These are phyloP conservation scores for Pycnonotus jocosus DNA, from an alignment of 2,113 vertebrate species.

Conservation along the genomic window DNA sequence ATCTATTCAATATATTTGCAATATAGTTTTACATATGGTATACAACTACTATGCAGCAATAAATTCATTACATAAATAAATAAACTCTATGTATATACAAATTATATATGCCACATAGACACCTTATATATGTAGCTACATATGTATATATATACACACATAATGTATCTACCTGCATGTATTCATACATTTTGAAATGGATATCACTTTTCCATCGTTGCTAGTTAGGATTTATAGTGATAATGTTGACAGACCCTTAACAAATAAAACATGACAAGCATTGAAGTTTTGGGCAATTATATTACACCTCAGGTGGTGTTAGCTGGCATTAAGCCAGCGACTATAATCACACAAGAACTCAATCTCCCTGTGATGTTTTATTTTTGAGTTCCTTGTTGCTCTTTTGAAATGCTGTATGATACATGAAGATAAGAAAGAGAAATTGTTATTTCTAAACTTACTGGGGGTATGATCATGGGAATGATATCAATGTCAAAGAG, in stretches of 20 bases:
- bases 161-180: background rate
- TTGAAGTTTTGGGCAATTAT: constrained; percentile 2
- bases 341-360: background rate
- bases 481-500: background rate
- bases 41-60: background rate
- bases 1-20: background rate
- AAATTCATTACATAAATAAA: background rate
- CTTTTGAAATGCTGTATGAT: background rate
- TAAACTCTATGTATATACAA: background rate
- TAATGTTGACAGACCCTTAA: background rate
- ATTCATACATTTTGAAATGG: background rate
- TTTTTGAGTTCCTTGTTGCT: background rate
- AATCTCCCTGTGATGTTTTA: background rate
- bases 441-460: background rate
- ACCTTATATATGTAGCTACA: background rate
- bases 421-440: background rate
- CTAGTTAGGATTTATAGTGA: background rate
- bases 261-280: constrained; percentile 40
- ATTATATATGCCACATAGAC: too few relatives aligned
- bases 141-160: too few relatives aligned
- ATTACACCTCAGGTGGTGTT: constrained; percentile 2
- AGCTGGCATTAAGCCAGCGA: background rate
- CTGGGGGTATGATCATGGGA: background rate
- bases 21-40: background rate
- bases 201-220: background rate